A percentile compares a stretch with the other conserved stretches of the same genome.
Evolutionary conservation across 2,797 vertebrate genomes (phyloP).

Genomic region (Chelidonichthys spinosus): DNA sequence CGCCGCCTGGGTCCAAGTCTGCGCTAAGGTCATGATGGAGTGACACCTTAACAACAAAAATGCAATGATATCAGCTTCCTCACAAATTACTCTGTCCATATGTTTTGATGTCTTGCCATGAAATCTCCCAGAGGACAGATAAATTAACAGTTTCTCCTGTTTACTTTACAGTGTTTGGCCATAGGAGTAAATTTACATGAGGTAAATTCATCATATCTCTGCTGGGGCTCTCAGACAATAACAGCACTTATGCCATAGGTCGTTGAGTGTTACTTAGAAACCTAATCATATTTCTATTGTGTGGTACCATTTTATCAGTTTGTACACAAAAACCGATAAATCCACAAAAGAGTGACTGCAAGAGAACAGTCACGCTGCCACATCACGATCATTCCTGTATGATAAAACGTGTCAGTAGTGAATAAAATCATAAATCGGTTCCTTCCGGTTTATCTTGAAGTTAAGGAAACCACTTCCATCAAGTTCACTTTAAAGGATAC

Average conservation of each 20-base stretch:
- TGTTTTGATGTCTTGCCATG: background rate
- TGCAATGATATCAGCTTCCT: conserved; percentile 19
- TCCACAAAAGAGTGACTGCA: background rate
- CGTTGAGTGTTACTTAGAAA: background rate
- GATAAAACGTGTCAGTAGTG: background rate
- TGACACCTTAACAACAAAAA: conserved; percentile 34
- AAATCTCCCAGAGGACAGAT: background rate
- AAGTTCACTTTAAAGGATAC: no score
- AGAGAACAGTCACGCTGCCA: background rate
- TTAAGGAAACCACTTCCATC: no score
- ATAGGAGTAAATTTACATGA: conserved; percentile 21
- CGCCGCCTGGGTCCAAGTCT: conserved; percentile 39
- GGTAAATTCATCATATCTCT: conserved; percentile 22
- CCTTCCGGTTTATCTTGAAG: no score
- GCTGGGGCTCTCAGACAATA: conserved; percentile 14
- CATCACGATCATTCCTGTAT: background rate
- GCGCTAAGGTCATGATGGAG: conserved; percentile 36
- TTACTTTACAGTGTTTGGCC: conserved; percentile 7
- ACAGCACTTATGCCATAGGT: conserved; percentile 15
- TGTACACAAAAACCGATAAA: background rate
- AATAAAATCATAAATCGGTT: background rate
- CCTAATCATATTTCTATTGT: background rate
- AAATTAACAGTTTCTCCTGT: conserved; percentile 4
- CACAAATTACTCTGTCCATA: conserved; percentile 1
- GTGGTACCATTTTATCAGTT: conserved; percentile 7